phyloP scores from a whole-genome alignment of 2,888 invertebrate species.

The Dicycla oo region DNA sequence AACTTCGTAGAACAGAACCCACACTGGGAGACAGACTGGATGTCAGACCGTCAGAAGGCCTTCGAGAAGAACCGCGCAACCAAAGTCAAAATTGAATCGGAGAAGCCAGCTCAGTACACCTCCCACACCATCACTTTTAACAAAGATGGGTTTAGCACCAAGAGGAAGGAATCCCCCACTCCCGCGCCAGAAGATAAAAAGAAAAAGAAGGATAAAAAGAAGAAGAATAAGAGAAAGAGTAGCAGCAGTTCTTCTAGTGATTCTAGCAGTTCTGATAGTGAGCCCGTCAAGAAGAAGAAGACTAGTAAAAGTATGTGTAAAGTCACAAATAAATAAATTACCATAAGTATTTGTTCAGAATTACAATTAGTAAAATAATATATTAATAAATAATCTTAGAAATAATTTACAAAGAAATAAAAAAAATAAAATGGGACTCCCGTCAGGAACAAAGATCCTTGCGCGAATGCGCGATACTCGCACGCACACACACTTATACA shows the following conservation, averaged over 20 bases:
- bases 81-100: conserved; percentile 72
- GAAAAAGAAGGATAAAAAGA: conserved; percentile 84
- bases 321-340: not conserved
- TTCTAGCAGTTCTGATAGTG: conserved; percentile 77
- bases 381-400: not conserved
- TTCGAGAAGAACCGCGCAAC: conserved; percentile 87
- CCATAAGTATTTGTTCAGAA: not conserved
- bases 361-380: too few relatives aligned
- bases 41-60: conserved; percentile 94
- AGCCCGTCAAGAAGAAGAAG: conserved; percentile 90
- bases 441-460: too few relatives aligned
- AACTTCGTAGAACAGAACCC: conserved; percentile 96
- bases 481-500: too few relatives aligned
- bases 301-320: conserved; percentile 73
- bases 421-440: too few relatives aligned
- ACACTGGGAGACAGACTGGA: conserved; percentile 96
- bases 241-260: conserved; percentile 77
- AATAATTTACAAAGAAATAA: too few relatives aligned
- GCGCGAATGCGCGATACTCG: too few relatives aligned
- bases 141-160: conserved; percentile 87
- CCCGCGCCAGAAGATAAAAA: conserved; percentile 82
- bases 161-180: conserved; percentile 75
- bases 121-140: conserved; percentile 87
- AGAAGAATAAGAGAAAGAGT: conserved; percentile 86
- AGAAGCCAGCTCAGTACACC: conserved; percentile 78